Evolutionary conservation across 1,140 invertebrate genomes (phyloP).

Genomic region (Aphelenchoides fujianensis): DNA sequence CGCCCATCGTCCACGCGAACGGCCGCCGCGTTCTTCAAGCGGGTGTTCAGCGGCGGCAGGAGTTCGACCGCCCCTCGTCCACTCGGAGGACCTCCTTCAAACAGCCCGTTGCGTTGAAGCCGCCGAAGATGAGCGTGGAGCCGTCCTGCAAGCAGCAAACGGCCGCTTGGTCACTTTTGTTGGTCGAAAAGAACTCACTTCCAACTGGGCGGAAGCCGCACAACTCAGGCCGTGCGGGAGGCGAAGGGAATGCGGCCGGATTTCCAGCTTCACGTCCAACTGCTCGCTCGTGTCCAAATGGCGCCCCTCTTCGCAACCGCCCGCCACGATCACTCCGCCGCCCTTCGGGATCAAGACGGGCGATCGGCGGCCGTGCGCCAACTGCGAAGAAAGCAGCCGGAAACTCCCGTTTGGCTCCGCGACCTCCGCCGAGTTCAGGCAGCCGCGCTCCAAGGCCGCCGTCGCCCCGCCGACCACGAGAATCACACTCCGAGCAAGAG

Average conservation of each 20-base stretch:
- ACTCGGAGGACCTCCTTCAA: constrained; percentile 6
- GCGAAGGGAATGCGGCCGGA: background rate
- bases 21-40: constrained; percentile 30
- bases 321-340: constrained; percentile 3
- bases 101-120: constrained; percentile 27
- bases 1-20: background rate
- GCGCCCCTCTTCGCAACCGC: constrained; percentile 4
- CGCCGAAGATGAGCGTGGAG: constrained; percentile 19
- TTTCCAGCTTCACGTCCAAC: constrained; percentile 13
- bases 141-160: constrained; percentile 13
- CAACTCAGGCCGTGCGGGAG: constrained; percentile 3
- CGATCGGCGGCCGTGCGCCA: constrained; percentile 10
- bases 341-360: background rate
- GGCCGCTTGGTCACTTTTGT: background rate
- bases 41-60: constrained; percentile 5
- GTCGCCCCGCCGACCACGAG: constrained; percentile 21
- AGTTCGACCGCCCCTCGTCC: background rate
- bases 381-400: background rate
- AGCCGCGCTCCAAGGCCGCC: constrained; percentile 4
- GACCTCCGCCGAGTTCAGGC: constrained; percentile 15
- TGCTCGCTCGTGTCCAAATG: constrained; percentile 19
- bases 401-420: constrained; percentile 9
- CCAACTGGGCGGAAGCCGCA: constrained; percentile 20
- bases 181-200: constrained; percentile 7
- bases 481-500: background rate